Evolutionary conservation across 2,797 vertebrate genomes (phyloP).

Genomic region (Dryobates pubescens): DNA sequence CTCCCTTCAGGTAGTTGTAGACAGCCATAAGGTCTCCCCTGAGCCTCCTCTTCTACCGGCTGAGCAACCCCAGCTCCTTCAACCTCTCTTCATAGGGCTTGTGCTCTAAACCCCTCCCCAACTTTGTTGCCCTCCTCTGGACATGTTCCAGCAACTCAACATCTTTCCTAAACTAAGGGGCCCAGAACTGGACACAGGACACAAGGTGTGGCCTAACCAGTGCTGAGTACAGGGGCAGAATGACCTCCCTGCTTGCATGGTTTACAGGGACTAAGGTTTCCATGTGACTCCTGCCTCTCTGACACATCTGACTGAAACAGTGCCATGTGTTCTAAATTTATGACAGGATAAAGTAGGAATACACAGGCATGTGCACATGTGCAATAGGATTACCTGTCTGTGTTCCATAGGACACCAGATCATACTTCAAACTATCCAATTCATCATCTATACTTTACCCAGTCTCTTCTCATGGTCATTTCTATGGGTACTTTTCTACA

Average conservation of each 20-base stretch:
- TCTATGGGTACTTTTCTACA: not conserved
- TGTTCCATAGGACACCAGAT: not conserved
- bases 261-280: not conserved
- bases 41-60: no score
- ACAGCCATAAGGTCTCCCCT: no score
- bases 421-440: not conserved
- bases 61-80: no score
- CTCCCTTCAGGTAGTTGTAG: no score
- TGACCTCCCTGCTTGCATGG: not conserved
- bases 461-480: not conserved
- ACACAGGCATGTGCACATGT: rapidly evolving
- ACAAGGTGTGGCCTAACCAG: no score
- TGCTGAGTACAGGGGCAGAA: no score
- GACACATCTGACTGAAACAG: not conserved
- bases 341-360: not conserved
- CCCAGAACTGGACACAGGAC: no score
- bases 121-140: no score
- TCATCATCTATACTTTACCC: not conserved
- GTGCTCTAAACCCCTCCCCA: no score
- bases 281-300: not conserved
- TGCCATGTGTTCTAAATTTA: not conserved
- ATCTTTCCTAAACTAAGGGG: no score
- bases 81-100: no score
- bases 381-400: rapidly evolving
- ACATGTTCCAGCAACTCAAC: no score